Conservation (phyloP, 2,888 invertebrate species). For the Trachelus troglodyta region DNA sequence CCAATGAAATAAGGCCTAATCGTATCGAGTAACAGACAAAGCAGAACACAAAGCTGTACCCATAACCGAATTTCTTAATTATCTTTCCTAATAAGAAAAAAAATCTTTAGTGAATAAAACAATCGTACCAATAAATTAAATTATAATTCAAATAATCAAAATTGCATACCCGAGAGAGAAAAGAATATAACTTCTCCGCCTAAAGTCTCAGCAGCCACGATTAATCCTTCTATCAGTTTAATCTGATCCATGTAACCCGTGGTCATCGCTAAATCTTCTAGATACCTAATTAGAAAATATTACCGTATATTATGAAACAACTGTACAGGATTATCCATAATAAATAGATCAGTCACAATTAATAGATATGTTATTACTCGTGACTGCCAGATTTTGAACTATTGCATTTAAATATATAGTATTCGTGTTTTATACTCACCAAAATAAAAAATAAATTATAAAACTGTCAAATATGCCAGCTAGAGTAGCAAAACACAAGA, state of each 20-base stretch:
- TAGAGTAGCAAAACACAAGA: constrained; percentile 79
- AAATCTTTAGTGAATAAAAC: not conserved
- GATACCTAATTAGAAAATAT: constrained; percentile 69
- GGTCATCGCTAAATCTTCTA: constrained; percentile 79
- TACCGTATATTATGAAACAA: not conserved
- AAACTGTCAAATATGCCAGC: constrained; percentile 85
- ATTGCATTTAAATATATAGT: not conserved
- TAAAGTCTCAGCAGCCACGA: constrained; percentile 83
- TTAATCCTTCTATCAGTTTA: constrained; percentile 83
- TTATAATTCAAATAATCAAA: constrained; percentile 7
- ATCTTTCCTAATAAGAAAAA: constrained; percentile 74
- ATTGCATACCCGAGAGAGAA: constrained; percentile 72
- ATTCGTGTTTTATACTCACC: constrained; percentile 67
- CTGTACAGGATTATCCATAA: not conserved
- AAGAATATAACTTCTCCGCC: constrained; percentile 85
- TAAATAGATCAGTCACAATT: not conserved
- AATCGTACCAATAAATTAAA: not conserved
- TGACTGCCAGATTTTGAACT: not conserved
- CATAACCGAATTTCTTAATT: constrained; percentile 82
- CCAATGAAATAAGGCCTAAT: constrained; percentile 79
- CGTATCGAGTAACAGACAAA: constrained; percentile 82
- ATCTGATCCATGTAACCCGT: constrained; percentile 75
- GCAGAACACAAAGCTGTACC: constrained; percentile 81
- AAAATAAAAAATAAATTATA: constrained; percentile 85
- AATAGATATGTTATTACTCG: not conserved